A percentile compares a stretch with the other conserved stretches of the same genome.
These are phyloP conservation scores for Ellobium chinense DNA, from an alignment of 2,888 invertebrate species.

Conservation along the genomic window DNA sequence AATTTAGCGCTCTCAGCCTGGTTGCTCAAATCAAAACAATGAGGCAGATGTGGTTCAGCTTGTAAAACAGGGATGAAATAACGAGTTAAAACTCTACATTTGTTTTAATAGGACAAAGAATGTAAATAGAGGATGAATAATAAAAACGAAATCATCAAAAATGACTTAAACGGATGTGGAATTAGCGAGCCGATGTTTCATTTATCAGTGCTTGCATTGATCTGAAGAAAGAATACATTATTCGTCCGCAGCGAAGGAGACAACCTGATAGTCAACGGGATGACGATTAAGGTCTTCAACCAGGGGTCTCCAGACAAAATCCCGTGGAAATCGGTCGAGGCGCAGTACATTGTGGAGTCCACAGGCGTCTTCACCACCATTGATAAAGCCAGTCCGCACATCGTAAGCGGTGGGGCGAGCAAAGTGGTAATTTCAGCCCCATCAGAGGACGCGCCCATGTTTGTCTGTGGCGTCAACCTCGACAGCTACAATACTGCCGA, in stretches of 20 bases:
- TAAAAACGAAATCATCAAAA: too few species aligned
- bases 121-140: too few species aligned
- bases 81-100: too few species aligned
- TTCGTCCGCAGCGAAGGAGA: not conserved
- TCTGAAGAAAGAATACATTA: too few species aligned
- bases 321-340: slow-evolving; percentile 94
- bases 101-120: too few species aligned
- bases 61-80: too few species aligned
- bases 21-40: too few species aligned
- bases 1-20: too few species aligned
- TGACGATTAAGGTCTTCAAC: slow-evolving; percentile 74
- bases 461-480: slow-evolving; percentile 97
- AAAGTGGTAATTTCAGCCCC: slow-evolving; percentile 99
- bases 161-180: too few species aligned
- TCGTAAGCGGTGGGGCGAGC: slow-evolving; percentile 83
- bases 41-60: too few species aligned
- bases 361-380: slow-evolving; percentile 98
- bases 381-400: slow-evolving; percentile 88
- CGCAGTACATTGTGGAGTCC: slow-evolving; percentile 97
- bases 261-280: not conserved
- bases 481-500: slow-evolving; percentile 90
- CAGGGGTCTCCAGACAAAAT: slow-evolving; percentile 85
- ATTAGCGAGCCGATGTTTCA: too few species aligned
- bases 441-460: slow-evolving; percentile 99
- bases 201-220: too few species aligned